These are phyloP conservation scores for Telmatochromis sp. DNA, from an alignment of 2,113 vertebrate species.

Conservation along the genomic window DNA sequence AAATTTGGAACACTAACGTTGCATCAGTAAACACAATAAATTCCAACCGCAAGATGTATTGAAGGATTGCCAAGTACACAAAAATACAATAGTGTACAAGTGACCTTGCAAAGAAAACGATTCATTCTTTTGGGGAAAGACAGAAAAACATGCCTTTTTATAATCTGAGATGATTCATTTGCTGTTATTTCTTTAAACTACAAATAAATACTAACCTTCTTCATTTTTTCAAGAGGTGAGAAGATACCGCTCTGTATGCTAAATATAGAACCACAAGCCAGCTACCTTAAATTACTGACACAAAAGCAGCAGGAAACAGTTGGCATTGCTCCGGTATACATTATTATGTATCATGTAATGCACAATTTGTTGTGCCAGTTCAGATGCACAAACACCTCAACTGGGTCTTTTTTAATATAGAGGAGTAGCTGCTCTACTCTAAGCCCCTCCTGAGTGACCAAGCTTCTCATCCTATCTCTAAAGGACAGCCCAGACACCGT, in stretches of 20 bases:
- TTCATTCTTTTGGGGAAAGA: neutral
- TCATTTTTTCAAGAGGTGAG: neutral
- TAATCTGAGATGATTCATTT: neutral
- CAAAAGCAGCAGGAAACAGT: neutral
- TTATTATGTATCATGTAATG: neutral
- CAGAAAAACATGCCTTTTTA: neutral
- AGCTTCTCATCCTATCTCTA: neutral
- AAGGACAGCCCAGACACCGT: neutral
- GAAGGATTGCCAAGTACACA: neutral
- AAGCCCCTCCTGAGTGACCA: neutral
- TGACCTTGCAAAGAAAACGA: neutral
- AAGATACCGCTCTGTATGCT: neutral
- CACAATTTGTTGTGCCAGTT: neutral
- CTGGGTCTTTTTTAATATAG: neutral
- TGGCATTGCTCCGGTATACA: neutral
- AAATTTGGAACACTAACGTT: neutral
- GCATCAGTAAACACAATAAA: neutral
- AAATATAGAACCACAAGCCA: neutral
- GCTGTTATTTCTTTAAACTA: neutral
- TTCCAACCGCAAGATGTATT: neutral
- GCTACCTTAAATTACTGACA: neutral
- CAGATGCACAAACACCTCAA: neutral
- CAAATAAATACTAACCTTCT: neutral
- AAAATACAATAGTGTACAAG: neutral
- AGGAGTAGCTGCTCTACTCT: neutral